Conservation (phyloP, 2,888 invertebrate species). For the Elmis aenea region DNA sequence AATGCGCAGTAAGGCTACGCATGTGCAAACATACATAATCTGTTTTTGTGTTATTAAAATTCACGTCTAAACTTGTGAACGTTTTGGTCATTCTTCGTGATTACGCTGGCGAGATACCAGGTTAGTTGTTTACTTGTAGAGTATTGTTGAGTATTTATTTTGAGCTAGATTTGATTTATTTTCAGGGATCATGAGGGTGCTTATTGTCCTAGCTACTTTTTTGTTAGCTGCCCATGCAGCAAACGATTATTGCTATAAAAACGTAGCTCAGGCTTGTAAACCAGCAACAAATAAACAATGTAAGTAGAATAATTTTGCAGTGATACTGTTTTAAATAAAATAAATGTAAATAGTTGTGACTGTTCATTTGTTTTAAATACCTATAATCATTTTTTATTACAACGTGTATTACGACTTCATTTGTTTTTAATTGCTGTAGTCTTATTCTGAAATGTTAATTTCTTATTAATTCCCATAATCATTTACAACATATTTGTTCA, state of each 20-base stretch:
- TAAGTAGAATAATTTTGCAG: no score
- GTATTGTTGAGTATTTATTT: conserved; percentile 11
- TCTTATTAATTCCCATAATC: no score
- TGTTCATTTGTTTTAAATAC: no score
- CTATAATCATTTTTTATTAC: no score
- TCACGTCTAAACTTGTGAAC: neutral
- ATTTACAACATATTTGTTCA: no score
- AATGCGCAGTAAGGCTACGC: conserved; percentile 23
- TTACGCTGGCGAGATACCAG: conserved; percentile 50
- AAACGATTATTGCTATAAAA: conserved; percentile 57
- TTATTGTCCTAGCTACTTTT: conserved; percentile 51
- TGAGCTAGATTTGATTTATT: conserved; percentile 21
- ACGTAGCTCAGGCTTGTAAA: conserved; percentile 52
- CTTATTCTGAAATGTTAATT: no score
- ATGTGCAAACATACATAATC: conserved; percentile 11
- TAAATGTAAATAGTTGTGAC: no score
- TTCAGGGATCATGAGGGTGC: conserved; percentile 57
- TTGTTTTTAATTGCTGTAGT: no score
- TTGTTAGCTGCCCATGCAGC: conserved; percentile 40
- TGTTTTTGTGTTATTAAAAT: conserved; percentile 1
- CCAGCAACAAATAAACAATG: conserved; percentile 43
- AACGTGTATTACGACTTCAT: conserved; percentile 1
- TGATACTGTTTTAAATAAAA: no score
- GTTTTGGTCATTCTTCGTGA: conserved; percentile 38
- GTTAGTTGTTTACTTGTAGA: conserved; percentile 29